Evolutionary conservation across 1,140 invertebrate species (phyloP).

Genomic region (Neodiprion pinetum): DNA sequence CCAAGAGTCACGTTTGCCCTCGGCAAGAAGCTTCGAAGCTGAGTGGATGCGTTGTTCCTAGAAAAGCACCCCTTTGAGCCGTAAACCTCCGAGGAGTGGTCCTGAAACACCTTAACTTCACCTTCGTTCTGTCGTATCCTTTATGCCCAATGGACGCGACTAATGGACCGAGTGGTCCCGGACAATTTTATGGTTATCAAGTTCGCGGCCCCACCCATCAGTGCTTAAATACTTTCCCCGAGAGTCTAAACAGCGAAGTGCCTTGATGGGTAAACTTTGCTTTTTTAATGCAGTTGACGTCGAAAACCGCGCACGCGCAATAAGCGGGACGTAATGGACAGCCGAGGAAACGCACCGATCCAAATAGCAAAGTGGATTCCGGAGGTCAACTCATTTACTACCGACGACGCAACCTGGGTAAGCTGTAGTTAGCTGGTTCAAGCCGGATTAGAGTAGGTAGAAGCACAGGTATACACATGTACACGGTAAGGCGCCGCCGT

Average conservation of each 20-base stretch:
- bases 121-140: conserved; percentile 4
- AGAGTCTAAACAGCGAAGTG: neutral
- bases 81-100: conserved; percentile 6
- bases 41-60: conserved; percentile 6
- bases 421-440: neutral
- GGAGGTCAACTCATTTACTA: neutral
- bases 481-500: neutral
- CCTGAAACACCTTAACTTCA: conserved; percentile 5
- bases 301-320: too few relatives aligned
- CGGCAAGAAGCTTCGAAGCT: conserved; percentile 4
- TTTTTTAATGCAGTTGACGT: too few relatives aligned
- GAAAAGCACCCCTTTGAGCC: conserved; percentile 6
- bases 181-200: conserved; percentile 2
- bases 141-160: neutral
- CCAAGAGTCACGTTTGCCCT: neutral
- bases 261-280: too few relatives aligned
- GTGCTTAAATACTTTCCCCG: neutral
- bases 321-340: too few relatives aligned
- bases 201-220: neutral
- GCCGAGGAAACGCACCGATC: too few relatives aligned
- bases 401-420: neutral
- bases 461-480: neutral
- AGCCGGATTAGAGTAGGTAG: neutral
- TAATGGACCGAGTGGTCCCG: neutral
- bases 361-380: too few relatives aligned